Percentiles rank a stretch among this genome's conserved stretches.
phyloP scores from a whole-genome alignment of 1,140 invertebrate species.

The Halyomorpha halys region DNA sequence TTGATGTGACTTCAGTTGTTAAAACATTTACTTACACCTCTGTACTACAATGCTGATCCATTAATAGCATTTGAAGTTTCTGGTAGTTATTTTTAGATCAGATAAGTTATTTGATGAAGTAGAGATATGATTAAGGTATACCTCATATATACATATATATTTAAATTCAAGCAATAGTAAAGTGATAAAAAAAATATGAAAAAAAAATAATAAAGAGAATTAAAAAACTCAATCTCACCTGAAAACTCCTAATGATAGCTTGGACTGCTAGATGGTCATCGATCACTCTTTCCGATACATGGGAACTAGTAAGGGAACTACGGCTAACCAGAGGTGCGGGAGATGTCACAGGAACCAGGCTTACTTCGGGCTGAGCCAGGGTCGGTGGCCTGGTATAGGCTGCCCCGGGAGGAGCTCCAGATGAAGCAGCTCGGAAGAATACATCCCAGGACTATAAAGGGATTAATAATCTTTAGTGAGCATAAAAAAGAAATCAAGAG shows the following conservation, averaged over 20 bases:
- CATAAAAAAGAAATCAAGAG: too few species aligned
- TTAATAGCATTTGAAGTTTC: too few species aligned
- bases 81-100: too few species aligned
- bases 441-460: constrained; percentile 87
- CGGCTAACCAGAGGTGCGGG: constrained; percentile 44
- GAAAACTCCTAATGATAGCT: constrained; percentile 95
- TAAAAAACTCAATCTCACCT: constrained; percentile 48
- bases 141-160: too few species aligned
- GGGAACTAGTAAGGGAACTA: constrained; percentile 39
- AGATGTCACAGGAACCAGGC: constrained; percentile 60
- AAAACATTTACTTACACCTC: too few species aligned
- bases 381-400: constrained; percentile 82
- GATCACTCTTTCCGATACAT: constrained; percentile 80
- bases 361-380: constrained; percentile 56
- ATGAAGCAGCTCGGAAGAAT: constrained; percentile 82
- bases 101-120: too few species aligned
- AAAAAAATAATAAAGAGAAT: too few species aligned
- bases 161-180: too few species aligned
- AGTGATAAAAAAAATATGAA: too few species aligned
- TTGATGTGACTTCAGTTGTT: too few species aligned
- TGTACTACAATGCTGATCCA: too few species aligned
- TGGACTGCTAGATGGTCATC: constrained; percentile 97
- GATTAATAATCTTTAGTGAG: neutral
- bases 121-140: too few species aligned
- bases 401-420: constrained; percentile 65